These are phyloP conservation scores for Philonicus albiceps DNA, from an alignment of 2,888 invertebrate genomes.

Conservation along the genomic window DNA sequence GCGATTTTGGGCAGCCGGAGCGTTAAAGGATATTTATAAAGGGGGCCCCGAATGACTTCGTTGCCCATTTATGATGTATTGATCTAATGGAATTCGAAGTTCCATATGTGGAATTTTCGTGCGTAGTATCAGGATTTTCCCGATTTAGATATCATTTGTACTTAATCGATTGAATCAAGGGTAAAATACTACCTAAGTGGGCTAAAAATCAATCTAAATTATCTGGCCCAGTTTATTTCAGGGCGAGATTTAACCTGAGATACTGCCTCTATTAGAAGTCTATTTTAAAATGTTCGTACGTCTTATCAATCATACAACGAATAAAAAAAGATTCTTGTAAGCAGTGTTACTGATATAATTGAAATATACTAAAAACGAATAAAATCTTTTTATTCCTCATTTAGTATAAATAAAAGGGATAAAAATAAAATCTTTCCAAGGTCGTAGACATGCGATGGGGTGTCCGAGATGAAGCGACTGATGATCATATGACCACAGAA, in stretches of 20 bases:
- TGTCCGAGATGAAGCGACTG: slow-evolving; percentile 96
- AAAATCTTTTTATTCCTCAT: background rate
- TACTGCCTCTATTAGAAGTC: too few relatives aligned
- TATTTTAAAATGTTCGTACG: too few relatives aligned
- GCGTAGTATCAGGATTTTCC: background rate
- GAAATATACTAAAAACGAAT: too few relatives aligned
- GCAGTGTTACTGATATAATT: too few relatives aligned
- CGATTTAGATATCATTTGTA: background rate
- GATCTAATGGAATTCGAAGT: background rate
- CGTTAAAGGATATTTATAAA: background rate
- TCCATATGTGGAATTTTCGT: background rate
- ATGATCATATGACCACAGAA: slow-evolving; percentile 99
- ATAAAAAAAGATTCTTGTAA: too few relatives aligned
- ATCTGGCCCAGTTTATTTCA: background rate
- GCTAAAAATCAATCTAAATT: background rate
- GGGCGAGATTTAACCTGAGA: background rate
- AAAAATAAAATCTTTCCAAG: slow-evolving; percentile 62
- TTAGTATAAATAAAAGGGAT: background rate
- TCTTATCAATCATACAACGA: too few relatives aligned
- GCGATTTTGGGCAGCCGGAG: background rate
- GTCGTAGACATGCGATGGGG: slow-evolving; percentile 99
- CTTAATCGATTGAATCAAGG: slow-evolving; percentile 22
- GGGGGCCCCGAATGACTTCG: background rate
- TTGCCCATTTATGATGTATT: background rate
- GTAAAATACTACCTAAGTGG: background rate